Percentiles rank a stretch among this genome's conserved stretches.
Conservation (phyloP, 2,888 invertebrate species). For the Pedicia rivosa region DNA sequence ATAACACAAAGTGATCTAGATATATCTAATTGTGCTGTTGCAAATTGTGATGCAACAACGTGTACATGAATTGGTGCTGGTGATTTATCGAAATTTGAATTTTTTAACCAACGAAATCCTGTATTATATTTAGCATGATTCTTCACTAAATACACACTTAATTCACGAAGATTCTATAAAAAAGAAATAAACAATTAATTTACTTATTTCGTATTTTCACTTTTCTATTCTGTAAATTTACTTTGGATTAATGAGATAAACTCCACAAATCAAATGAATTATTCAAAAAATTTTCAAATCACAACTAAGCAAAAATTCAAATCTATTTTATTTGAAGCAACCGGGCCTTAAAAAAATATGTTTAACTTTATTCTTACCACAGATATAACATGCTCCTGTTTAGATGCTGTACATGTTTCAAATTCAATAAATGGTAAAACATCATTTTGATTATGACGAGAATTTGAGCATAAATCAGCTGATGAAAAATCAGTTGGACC, state of each 20-base stretch:
- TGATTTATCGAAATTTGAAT: slow-evolving; percentile 29
- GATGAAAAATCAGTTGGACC: slow-evolving; percentile 27
- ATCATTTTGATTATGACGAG: slow-evolving; percentile 33
- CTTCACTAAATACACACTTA: slow-evolving; percentile 68
- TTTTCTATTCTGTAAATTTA: too few species aligned
- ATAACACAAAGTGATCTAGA: slow-evolving; percentile 62
- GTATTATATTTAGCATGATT: slow-evolving; percentile 34
- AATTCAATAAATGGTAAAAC: slow-evolving; percentile 64
- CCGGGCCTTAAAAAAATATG: too few species aligned
- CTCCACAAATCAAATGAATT: neutral
- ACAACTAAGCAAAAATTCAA: too few species aligned
- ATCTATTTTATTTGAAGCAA: too few species aligned
- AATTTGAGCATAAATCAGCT: slow-evolving; percentile 10
- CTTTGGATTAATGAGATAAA: too few species aligned
- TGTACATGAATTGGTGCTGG: slow-evolving; percentile 58
- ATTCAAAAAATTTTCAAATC: neutral
- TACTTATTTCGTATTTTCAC: too few species aligned
- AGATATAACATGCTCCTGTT: slow-evolving; percentile 75
- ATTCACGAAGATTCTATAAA: slow-evolving; percentile 60
- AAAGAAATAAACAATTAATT: neutral
- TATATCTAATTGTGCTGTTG: slow-evolving; percentile 65
- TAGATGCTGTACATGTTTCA: slow-evolving; percentile 74
- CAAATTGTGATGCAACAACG: slow-evolving; percentile 66
- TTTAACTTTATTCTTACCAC: too few species aligned
- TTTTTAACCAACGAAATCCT: slow-evolving; percentile 31